These are phyloP conservation scores for Penelope pileata DNA, from an alignment of 2,113 vertebrate genomes.

Conservation along the genomic window DNA sequence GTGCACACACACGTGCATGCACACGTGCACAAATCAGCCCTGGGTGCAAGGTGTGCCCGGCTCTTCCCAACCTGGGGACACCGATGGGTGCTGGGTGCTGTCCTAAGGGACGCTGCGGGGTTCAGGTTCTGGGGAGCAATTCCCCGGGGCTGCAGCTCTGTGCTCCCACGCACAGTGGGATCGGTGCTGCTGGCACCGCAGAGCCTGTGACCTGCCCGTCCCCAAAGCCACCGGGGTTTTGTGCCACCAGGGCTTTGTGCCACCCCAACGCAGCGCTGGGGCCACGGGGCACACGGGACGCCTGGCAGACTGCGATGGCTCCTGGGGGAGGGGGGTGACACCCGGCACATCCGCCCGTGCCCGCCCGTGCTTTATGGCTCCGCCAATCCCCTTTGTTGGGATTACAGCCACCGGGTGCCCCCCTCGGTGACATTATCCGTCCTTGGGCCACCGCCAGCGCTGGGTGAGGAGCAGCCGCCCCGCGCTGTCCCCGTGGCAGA, in stretches of 20 bases:
- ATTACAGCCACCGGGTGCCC: background rate
- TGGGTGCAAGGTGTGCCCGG: too few relatives aligned
- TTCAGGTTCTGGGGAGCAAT: too few relatives aligned
- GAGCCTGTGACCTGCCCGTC: too few relatives aligned
- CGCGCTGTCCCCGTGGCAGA: rapidly evolving
- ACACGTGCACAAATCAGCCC: too few relatives aligned
- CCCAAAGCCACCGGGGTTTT: background rate
- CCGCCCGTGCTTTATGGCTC: background rate
- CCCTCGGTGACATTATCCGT: background rate
- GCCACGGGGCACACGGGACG: background rate
- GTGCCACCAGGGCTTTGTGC: too few relatives aligned
- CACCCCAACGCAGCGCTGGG: background rate
- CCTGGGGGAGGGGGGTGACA: background rate
- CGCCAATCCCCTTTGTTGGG: background rate
- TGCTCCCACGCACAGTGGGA: too few relatives aligned
- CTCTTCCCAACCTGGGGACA: too few relatives aligned
- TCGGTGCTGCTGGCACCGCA: too few relatives aligned
- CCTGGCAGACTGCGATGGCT: background rate
- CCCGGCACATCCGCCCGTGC: background rate
- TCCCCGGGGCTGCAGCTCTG: too few relatives aligned
- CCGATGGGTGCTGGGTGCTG: too few relatives aligned
- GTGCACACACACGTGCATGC: rapidly evolving
- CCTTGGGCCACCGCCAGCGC: background rate
- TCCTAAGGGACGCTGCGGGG: too few relatives aligned
- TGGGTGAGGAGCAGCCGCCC: background rate